A percentile compares a stretch with the other conserved stretches of the same genome.
phyloP scores from a whole-genome alignment of 2,888 invertebrate genomes.

The Cosmorhoe ocellata region DNA sequence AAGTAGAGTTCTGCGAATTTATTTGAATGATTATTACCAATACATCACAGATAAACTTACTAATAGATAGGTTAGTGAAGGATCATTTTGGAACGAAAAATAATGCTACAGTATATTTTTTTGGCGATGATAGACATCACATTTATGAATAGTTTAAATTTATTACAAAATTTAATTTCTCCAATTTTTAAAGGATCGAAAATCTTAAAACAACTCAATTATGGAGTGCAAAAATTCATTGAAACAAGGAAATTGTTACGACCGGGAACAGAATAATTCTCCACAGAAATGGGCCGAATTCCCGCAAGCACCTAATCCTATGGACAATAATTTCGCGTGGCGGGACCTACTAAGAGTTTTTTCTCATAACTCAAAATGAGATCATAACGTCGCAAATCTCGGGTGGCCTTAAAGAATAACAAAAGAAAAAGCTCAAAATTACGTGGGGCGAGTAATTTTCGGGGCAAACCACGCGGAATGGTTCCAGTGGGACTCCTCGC shows the following conservation, averaged over 20 bases:
- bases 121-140: no score
- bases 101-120: no score
- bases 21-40: no score
- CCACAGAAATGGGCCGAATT: constrained; percentile 45
- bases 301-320: constrained; percentile 68
- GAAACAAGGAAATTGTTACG: constrained; percentile 40
- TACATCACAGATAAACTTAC: no score
- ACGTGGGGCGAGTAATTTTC: constrained; percentile 78
- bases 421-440: constrained; percentile 79
- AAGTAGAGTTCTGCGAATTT: no score
- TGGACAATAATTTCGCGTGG: constrained; percentile 69
- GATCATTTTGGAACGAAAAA: no score
- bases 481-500: constrained; percentile 65
- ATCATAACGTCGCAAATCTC: constrained; percentile 79
- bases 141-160: no score
- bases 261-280: constrained; percentile 38
- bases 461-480: constrained; percentile 71
- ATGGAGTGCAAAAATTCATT: constrained; percentile 34
- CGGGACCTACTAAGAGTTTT: constrained; percentile 75
- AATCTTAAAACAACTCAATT: constrained; percentile 32
- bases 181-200: constrained; percentile 9
- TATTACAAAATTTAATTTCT: no score
- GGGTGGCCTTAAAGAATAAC: constrained; percentile 75
- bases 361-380: constrained; percentile 80
- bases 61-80: no score